These are phyloP conservation scores for Coptodon bakossiorum DNA, from an alignment of 2,113 vertebrate genomes.

Conservation along the genomic window DNA sequence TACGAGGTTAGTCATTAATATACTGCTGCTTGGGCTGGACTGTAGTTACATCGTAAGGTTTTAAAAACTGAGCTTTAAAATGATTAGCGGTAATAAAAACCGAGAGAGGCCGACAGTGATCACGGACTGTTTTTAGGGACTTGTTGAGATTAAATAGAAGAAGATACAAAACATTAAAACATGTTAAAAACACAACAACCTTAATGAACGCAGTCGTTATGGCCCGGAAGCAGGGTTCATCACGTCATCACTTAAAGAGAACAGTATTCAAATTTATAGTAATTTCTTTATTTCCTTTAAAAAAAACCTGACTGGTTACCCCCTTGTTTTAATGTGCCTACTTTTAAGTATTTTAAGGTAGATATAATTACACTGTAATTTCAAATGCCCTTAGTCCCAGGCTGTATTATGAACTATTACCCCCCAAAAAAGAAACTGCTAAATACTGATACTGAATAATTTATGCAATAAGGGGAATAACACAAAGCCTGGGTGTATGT, in stretches of 20 bases:
- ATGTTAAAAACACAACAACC: not conserved
- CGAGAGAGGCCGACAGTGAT: accelerated
- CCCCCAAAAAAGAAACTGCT: not conserved
- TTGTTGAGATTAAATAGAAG: too few species aligned
- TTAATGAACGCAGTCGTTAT: not conserved
- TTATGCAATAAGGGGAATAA: not conserved
- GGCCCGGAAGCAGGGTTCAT: not conserved
- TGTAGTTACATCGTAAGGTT: not conserved
- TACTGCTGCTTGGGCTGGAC: accelerated
- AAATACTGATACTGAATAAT: not conserved
- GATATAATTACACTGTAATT: not conserved
- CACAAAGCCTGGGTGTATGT: not conserved
- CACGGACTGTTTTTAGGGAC: too few species aligned
- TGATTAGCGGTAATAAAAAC: not conserved
- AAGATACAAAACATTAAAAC: too few species aligned
- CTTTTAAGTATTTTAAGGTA: not conserved
- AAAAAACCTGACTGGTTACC: not conserved
- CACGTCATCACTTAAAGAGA: not conserved
- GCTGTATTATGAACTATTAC: not conserved
- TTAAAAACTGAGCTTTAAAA: not conserved
- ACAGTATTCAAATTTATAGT: not conserved
- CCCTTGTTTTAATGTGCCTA: not conserved
- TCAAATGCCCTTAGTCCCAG: not conserved
- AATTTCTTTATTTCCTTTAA: not conserved
- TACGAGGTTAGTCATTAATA: accelerated